A percentile compares a stretch with the other conserved stretches of the same genome.
Evolutionary conservation across 2,888 invertebrate genomes (phyloP).

Genomic region (Drosophila lacicola): DNA sequence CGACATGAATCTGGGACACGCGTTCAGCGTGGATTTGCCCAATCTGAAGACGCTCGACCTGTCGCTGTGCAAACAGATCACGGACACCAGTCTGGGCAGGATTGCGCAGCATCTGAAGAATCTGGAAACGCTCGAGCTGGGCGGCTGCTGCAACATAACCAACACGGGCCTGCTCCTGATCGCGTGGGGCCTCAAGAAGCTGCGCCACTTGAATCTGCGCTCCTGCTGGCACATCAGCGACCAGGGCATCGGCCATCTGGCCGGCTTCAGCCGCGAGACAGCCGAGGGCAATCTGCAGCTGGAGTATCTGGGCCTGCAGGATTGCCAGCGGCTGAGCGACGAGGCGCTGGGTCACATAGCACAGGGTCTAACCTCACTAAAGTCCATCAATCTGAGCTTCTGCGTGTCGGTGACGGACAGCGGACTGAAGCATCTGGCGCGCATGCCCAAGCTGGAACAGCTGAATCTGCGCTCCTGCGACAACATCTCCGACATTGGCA

Average conservation of each 20-base stretch:
- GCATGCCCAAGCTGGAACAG: slow-evolving; percentile 93
- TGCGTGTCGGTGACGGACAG: slow-evolving; percentile 97
- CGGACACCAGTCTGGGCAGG: slow-evolving; percentile 93
- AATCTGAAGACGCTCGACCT: slow-evolving; percentile 93
- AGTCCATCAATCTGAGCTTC: slow-evolving; percentile 96
- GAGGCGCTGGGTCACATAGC: slow-evolving; percentile 95
- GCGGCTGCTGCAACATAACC: slow-evolving; percentile 96
- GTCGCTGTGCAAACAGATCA: slow-evolving; percentile 97
- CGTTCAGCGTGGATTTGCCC: slow-evolving; percentile 91
- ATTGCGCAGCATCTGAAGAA: slow-evolving; percentile 94
- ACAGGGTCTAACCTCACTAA: slow-evolving; percentile 91
- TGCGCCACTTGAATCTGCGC: slow-evolving; percentile 93
- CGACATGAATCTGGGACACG: slow-evolving; percentile 93
- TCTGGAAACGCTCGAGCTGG: slow-evolving; percentile 94
- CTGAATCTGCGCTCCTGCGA: slow-evolving; percentile 96
- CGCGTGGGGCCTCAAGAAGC: slow-evolving; percentile 94
- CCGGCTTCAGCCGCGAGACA: slow-evolving; percentile 89
- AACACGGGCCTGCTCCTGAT: slow-evolving; percentile 94
- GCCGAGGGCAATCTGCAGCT: slow-evolving; percentile 90
- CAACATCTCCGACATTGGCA: slow-evolving; percentile 96
- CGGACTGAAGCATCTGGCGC: slow-evolving; percentile 94
- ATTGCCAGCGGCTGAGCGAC: slow-evolving; percentile 97
- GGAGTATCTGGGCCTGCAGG: slow-evolving; percentile 95
- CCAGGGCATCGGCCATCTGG: slow-evolving; percentile 94
- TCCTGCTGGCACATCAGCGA: slow-evolving; percentile 98